phyloP scores from a whole-genome alignment of 2,113 vertebrate genomes.

The Arenaria interpres region DNA sequence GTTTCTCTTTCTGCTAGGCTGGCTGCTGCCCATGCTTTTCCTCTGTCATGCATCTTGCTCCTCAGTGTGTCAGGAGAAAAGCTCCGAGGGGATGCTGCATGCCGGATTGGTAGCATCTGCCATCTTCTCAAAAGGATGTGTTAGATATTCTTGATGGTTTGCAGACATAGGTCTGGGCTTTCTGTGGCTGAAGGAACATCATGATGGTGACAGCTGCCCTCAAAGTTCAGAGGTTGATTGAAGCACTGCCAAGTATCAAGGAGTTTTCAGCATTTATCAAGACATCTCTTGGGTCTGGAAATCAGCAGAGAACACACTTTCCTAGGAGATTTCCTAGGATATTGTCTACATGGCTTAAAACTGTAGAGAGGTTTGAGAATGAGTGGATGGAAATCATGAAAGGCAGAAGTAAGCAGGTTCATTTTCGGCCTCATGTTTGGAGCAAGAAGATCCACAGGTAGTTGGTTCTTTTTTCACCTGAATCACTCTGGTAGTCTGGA shows the following conservation, averaged over 20 bases:
- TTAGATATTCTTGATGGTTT: background rate
- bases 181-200: background rate
- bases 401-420: background rate
- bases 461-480: background rate
- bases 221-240: background rate
- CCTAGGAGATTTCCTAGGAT: background rate
- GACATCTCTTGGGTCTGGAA: background rate
- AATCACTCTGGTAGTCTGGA: background rate
- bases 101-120: background rate
- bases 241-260: background rate
- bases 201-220: background rate
- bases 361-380: background rate
- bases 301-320: background rate
- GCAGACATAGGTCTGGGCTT: background rate
- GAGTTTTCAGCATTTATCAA: background rate
- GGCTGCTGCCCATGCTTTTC: background rate
- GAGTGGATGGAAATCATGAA: background rate
- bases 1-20: constrained; percentile 5
- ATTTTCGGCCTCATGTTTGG: background rate
- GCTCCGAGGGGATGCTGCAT: background rate
- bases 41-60: background rate
- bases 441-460: background rate
- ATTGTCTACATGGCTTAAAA: background rate
- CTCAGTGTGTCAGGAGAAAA: background rate
- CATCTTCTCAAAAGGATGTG: background rate